These are phyloP conservation scores for Calliopum simillimum DNA, from an alignment of 2,888 invertebrate species.

Conservation along the genomic window DNA sequence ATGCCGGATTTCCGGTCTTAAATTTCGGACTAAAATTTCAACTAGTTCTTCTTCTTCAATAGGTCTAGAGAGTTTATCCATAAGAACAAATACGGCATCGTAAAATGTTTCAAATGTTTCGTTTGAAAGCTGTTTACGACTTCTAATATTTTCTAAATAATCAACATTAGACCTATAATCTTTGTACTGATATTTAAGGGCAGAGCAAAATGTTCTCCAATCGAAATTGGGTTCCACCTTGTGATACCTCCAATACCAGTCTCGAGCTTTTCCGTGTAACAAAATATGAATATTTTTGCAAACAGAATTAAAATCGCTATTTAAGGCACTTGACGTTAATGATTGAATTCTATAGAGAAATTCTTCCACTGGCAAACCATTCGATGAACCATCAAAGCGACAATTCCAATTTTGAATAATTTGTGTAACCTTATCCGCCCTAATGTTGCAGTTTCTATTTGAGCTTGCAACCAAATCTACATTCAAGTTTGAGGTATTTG, in stretches of 20 bases:
- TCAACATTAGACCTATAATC: slow-evolving; percentile 4
- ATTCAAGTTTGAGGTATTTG: too few species aligned
- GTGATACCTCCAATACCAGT: slow-evolving; percentile 30
- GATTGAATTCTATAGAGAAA: too few species aligned
- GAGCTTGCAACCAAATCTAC: too few species aligned
- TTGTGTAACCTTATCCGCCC: too few species aligned
- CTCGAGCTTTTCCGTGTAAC: slow-evolving; percentile 19
- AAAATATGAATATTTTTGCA: slow-evolving; percentile 29
- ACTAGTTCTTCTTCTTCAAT: not conserved
- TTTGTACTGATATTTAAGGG: slow-evolving; percentile 1
- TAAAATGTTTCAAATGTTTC: not conserved
- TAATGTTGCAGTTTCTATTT: too few species aligned
- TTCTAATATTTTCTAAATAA: not conserved
- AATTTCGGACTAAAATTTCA: not conserved
- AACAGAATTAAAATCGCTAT: not conserved
- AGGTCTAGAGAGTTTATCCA: not conserved
- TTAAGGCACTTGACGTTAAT: too few species aligned
- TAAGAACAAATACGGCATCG: not conserved
- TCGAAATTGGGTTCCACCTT: not conserved
- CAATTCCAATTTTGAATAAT: too few species aligned
- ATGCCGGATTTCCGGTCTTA: slow-evolving; percentile 10
- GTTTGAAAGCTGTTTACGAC: not conserved
- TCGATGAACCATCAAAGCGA: too few species aligned
- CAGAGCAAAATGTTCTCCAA: slow-evolving; percentile 17
- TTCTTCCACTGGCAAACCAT: too few species aligned